Evolutionary conservation across 2,797 vertebrate genomes (phyloP).

Genomic region (Xiphorhynchus erythropygius): DNA sequence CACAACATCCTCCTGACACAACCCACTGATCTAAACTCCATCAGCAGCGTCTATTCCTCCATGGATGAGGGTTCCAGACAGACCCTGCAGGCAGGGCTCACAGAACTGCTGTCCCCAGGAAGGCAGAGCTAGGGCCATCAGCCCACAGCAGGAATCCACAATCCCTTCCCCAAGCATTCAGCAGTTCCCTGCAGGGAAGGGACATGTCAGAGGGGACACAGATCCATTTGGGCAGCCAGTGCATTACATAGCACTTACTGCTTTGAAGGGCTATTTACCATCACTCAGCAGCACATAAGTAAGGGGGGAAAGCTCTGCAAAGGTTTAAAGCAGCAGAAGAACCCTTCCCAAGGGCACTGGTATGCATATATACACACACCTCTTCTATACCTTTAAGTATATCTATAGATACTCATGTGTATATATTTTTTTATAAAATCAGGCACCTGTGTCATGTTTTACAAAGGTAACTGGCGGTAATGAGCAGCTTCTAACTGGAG

Average conservation of each 20-base stretch:
- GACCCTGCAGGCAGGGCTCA: background rate
- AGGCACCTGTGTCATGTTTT: background rate
- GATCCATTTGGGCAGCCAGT: background rate
- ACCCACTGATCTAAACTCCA: rapidly evolving
- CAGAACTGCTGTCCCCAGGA: rapidly evolving
- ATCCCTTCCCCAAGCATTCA: background rate
- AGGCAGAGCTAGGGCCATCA: background rate
- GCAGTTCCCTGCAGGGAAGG: background rate
- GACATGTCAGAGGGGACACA: rapidly evolving
- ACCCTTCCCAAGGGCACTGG: background rate
- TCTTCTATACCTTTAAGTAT: background rate
- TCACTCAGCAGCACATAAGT: rapidly evolving
- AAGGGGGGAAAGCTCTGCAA: background rate
- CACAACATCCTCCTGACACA: background rate
- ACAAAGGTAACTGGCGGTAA: background rate
- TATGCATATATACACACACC: background rate
- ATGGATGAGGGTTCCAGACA: rapidly evolving
- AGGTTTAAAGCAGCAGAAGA: background rate
- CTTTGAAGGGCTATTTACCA: background rate
- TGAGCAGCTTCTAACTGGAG: background rate
- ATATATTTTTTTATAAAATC: background rate
- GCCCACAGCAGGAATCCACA: rapidly evolving
- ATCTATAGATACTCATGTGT: too few species aligned
- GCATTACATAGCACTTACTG: background rate
- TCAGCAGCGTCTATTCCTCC: rapidly evolving